A percentile compares a stretch with the other conserved stretches of the same genome.
These are phyloP conservation scores for Cosmia trapezina DNA, from an alignment of 2,888 invertebrate species.

Conservation along the genomic window DNA sequence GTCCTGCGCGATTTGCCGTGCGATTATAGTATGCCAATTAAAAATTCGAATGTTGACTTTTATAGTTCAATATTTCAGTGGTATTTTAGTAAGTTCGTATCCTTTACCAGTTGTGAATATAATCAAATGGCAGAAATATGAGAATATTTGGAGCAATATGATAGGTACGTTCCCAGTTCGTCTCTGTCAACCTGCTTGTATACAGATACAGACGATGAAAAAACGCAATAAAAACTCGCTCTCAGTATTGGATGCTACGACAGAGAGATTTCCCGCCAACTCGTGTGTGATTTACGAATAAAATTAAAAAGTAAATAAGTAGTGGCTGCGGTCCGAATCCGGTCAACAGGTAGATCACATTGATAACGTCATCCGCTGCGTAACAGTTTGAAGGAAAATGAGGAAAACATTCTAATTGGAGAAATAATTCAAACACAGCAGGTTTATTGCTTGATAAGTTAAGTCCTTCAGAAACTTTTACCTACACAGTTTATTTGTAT, in stretches of 20 bases:
- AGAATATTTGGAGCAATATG: slow-evolving; percentile 15
- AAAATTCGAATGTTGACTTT: slow-evolving; percentile 58
- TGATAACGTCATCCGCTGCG: slow-evolving; percentile 57
- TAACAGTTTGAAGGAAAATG: slow-evolving; percentile 36
- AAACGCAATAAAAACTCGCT: slow-evolving; percentile 79
- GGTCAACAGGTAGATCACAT: slow-evolving; percentile 69
- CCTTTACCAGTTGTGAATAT: slow-evolving; percentile 17
- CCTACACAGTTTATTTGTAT: neutral
- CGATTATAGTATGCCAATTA: slow-evolving; percentile 70
- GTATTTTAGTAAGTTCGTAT: slow-evolving; percentile 40
- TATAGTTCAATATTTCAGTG: slow-evolving; percentile 52
- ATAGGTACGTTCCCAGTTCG: slow-evolving; percentile 68
- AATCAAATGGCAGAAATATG: slow-evolving; percentile 19
- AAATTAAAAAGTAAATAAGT: slow-evolving; percentile 62
- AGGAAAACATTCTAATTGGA: slow-evolving; percentile 48
- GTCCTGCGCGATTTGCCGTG: slow-evolving; percentile 71
- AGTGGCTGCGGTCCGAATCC: slow-evolving; percentile 71
- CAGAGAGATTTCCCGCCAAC: slow-evolving; percentile 81
- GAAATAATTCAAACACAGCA: slow-evolving; percentile 6
- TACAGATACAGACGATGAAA: slow-evolving; percentile 77
- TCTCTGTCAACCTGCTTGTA: slow-evolving; percentile 80
- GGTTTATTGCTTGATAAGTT: slow-evolving; percentile 13
- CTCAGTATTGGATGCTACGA: slow-evolving; percentile 71
- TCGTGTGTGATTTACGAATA: slow-evolving; percentile 74
- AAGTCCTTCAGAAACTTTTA: slow-evolving; percentile 5